phyloP scores from a whole-genome alignment of 2,797 vertebrate species.

The Parauchenoglanis punctatus region DNA sequence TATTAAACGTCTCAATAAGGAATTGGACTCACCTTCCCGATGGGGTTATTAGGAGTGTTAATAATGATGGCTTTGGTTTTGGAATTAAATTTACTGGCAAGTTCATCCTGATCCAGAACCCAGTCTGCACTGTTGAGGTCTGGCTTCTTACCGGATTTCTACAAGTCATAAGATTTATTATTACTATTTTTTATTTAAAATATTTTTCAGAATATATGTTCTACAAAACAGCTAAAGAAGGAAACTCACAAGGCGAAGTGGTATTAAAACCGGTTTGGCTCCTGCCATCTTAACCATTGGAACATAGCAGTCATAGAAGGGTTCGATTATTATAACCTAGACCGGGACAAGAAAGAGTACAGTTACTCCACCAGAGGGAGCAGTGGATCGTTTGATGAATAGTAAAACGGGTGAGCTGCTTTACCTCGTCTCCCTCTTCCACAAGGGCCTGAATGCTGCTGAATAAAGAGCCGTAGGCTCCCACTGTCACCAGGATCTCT shows the following conservation, averaged over 20 bases:
- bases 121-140: conserved; percentile 84
- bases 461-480: conserved; percentile 92
- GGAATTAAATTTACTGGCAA: conserved; percentile 89
- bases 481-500: conserved; percentile 91
- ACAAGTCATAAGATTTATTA: conserved; percentile 16
- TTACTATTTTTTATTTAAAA: not conserved
- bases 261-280: conserved; percentile 86
- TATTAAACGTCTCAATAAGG: not conserved
- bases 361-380: conserved; percentile 20
- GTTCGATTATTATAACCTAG: conserved; percentile 94
- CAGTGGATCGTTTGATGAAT: not conserved
- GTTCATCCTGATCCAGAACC: conserved; percentile 85
- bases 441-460: conserved; percentile 86
- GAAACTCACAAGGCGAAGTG: conserved; percentile 84
- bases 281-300: conserved; percentile 94
- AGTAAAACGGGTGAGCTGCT: not conserved
- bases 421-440: conserved; percentile 90
- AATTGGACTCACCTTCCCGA: conserved; percentile 82
- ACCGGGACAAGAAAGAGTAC: conserved; percentile 41
- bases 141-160: conserved; percentile 76
- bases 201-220: not conserved
- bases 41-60: conserved; percentile 93
- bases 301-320: conserved; percentile 93
- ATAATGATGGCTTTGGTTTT: conserved; percentile 94
- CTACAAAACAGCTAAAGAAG: not conserved